Evolutionary conservation across 2,888 invertebrate species (phyloP).

Genomic region (Ornithoptera alexandrae): DNA sequence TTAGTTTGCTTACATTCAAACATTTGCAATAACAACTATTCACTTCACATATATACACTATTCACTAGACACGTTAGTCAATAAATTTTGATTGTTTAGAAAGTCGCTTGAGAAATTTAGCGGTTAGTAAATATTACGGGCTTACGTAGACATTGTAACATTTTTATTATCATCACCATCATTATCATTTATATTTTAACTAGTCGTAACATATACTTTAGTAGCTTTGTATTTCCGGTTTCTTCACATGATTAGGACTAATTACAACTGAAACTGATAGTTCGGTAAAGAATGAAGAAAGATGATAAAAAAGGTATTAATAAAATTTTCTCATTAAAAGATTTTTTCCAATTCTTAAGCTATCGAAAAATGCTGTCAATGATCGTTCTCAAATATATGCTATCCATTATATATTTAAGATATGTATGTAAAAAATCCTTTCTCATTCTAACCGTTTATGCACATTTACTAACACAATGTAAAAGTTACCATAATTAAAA

Average conservation of each 20-base stretch:
- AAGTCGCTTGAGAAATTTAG: conserved; percentile 24
- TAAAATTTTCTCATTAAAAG: too few relatives aligned
- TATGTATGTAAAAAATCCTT: too few relatives aligned
- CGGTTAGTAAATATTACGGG: conserved; percentile 31
- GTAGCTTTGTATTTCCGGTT: too few relatives aligned
- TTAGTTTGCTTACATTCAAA: conserved; percentile 8
- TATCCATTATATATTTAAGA: too few relatives aligned
- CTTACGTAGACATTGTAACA: conserved; percentile 21
- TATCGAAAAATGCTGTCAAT: too few relatives aligned
- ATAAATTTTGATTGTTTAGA: conserved; percentile 19
- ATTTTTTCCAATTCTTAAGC: too few relatives aligned
- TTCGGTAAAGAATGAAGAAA: too few relatives aligned
- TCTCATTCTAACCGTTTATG: too few relatives aligned
- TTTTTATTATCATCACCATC: neutral
- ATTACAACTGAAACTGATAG: neutral
- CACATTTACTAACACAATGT: too few relatives aligned
- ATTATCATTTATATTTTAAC: neutral
- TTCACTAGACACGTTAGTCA: conserved; percentile 5
- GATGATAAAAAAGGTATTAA: too few relatives aligned
- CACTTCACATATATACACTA: neutral
- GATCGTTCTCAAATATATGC: too few relatives aligned
- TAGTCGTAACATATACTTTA: neutral
- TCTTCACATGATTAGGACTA: neutral
- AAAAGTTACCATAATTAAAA: too few relatives aligned
- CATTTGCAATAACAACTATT: neutral